Evolutionary conservation across 2,113 vertebrate genomes (phyloP), one percentile per base, ranked within the genome.

Genomic region (Phyllopteryx taeniolatus): DNA sequence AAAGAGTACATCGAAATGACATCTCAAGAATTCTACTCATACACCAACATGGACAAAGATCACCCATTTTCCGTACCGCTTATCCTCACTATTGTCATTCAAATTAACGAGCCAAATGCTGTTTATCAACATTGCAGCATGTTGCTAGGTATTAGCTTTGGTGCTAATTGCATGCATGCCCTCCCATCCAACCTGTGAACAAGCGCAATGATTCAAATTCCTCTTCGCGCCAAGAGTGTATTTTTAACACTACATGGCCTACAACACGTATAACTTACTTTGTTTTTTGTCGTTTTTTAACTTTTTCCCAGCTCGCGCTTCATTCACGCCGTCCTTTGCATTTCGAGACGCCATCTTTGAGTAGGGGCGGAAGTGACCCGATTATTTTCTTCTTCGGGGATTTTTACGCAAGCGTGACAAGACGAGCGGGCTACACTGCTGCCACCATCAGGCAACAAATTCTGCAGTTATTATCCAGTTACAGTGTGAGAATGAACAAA

Each of bases 271-370:
- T 3, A 15, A 68, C 46, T 42, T 53, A 92, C 92, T 76, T 76
- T 67, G 3, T 70, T 73, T 74, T 83, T 80, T 0, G 51, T 82
- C 56, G 4, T 89, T 92, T 84, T 84, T 87, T 0, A 63, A 14
- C 14, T 81, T 88, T 70, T 85, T 88, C 20, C 65, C 77, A 11
- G 68, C 15, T 67, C 70, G 72, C 0, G 67, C 9, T 51, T 76
- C 85, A 56, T 85, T 90, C 91, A 86, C 67, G 89, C 84, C 69
- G 72, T 76, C 87, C 33, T 19, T 68, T 0, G 14, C 72, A 3
- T 10, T 17, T 80, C 82, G 76, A 43, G 91, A 78, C 89, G 90
- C 92, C 92, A 92, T 93, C 62, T 20, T 74, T 86, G 42, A 43
- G 5, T 17, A 31, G 8, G 4, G 20, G 51, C 68, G 86, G 87